phyloP scores from a whole-genome alignment of 2,113 vertebrate genomes.

The Holacanthus passer region DNA sequence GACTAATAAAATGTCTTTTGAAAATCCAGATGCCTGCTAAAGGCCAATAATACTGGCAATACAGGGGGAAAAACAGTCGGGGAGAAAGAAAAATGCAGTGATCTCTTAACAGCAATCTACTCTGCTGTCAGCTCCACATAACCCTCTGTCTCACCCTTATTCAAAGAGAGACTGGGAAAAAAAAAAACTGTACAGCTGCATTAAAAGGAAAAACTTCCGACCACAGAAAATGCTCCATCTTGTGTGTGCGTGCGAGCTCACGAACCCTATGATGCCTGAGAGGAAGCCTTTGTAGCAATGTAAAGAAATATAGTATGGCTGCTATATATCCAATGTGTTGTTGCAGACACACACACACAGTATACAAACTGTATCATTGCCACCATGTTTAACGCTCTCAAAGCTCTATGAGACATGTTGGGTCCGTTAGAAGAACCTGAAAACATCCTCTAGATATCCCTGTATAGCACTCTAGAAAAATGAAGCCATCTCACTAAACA shows the following conservation, averaged over 20 bases:
- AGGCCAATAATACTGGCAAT: slow-evolving; percentile 69
- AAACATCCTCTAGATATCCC: slow-evolving; percentile 43
- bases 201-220: slow-evolving; percentile 67
- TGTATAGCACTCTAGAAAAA: slow-evolving; percentile 56
- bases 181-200: slow-evolving; percentile 39
- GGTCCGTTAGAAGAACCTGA: slow-evolving; percentile 47
- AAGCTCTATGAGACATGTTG: slow-evolving; percentile 31
- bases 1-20: slow-evolving; percentile 80
- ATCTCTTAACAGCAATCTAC: slow-evolving; percentile 79
- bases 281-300: slow-evolving; percentile 53
- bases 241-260: slow-evolving; percentile 52
- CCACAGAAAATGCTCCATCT: slow-evolving; percentile 55
- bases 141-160: slow-evolving; percentile 73
- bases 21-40: slow-evolving; percentile 74
- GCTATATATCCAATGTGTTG: slow-evolving; percentile 17
- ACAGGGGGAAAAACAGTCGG: slow-evolving; percentile 53
- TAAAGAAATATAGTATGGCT: slow-evolving; percentile 11
- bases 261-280: slow-evolving; percentile 57
- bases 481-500: slow-evolving; percentile 69
- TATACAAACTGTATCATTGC: slow-evolving; percentile 35
- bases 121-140: slow-evolving; percentile 72
- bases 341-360: slow-evolving; percentile 8
- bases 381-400: slow-evolving; percentile 57
- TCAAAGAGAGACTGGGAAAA: slow-evolving; percentile 57
- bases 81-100: slow-evolving; percentile 71